Conservation (phyloP, 2,797 vertebrate species). For the Acanthurus tractus region DNA sequence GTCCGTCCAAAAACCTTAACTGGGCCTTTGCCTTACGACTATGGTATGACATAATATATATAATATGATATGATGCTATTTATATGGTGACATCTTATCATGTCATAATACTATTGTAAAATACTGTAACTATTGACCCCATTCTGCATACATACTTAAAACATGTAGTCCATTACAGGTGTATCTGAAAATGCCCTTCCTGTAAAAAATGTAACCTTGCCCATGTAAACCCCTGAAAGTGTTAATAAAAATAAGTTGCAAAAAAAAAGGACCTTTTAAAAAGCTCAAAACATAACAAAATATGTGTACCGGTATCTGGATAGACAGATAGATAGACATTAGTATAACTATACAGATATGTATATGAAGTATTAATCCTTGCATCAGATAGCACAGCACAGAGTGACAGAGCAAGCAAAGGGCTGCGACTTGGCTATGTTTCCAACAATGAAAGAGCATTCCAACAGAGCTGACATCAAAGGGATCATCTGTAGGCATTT, state of each 20-base stretch:
- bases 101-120: no score
- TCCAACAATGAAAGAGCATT: conserved; percentile 9
- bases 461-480: conserved; percentile 41
- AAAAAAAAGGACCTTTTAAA: no score
- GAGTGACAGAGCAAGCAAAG: conserved; percentile 17
- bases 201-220: neutral
- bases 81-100: no score
- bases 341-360: no score
- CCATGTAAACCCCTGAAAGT: neutral
- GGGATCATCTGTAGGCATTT: conserved; percentile 43
- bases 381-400: neutral
- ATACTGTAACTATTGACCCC: no score
- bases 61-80: no score
- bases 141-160: no score
- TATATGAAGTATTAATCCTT: neutral
- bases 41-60: neutral
- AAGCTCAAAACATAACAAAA: neutral
- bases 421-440: neutral
- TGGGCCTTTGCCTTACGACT: neutral
- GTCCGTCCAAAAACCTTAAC: neutral
- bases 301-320: neutral
- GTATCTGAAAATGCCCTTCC: neutral
- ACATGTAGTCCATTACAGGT: no score
- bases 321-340: no score
- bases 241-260: no score